Conservation (phyloP, 2,113 vertebrate genomes). For the Capreolus pygargus region DNA sequence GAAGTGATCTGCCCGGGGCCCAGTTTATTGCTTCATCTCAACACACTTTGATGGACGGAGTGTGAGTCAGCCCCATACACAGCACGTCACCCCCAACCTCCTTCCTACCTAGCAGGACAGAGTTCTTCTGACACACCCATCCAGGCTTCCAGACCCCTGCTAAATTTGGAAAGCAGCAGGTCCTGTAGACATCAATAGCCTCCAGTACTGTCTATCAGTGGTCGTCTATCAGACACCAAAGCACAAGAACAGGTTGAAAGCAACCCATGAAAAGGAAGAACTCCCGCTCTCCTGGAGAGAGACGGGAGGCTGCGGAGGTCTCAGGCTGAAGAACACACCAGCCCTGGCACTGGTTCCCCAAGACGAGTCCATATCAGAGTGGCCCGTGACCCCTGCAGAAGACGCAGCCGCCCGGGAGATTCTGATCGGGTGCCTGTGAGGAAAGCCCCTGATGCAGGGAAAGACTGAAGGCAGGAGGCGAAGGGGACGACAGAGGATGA, state of each 20-base stretch:
- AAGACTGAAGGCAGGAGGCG: neutral
- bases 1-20: slow-evolving; percentile 59
- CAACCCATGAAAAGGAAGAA: neutral
- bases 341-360: neutral
- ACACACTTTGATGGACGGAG: neutral
- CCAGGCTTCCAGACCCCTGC: slow-evolving; percentile 12
- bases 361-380: neutral
- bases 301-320: neutral
- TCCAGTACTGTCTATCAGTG: neutral
- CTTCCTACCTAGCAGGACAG: slow-evolving; percentile 6
- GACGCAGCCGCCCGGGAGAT: neutral
- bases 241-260: neutral
- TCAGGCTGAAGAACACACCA: neutral
- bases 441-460: neutral
- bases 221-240: neutral
- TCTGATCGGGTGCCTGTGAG: neutral
- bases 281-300: neutral
- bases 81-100: neutral
- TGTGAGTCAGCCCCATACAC: slow-evolving; percentile 25
- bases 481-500: neutral
- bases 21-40: neutral
- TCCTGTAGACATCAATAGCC: slow-evolving; percentile 34
- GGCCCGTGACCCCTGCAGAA: neutral
- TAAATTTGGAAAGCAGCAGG: slow-evolving; percentile 52
- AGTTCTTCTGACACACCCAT: slow-evolving; percentile 3